A percentile compares a stretch with the other conserved stretches of the same genome.
phyloP scores from a whole-genome alignment of 2,113 vertebrate species.

The Chroicocephalus ridibundus region DNA sequence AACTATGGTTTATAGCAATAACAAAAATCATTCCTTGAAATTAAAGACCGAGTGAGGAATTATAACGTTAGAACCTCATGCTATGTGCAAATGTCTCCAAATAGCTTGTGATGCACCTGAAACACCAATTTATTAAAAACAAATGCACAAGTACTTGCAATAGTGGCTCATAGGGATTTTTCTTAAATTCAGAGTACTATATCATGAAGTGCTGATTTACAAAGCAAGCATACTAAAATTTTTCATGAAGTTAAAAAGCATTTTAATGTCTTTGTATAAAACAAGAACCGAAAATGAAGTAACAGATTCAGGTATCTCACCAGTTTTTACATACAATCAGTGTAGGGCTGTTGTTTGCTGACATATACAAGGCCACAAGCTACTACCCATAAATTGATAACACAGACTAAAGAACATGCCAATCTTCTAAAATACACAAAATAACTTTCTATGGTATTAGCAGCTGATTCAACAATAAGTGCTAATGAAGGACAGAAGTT shows the following conservation, averaged over 20 bases:
- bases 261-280: neutral
- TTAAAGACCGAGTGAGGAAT: neutral
- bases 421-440: neutral
- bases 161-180: fast-evolving
- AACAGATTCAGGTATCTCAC: neutral
- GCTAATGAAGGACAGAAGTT: neutral
- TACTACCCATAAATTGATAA: too few species aligned
- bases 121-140: neutral
- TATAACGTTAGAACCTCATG: neutral
- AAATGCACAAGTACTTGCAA: neutral
- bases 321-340: neutral
- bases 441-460: neutral
- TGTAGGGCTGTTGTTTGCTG: neutral
- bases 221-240: neutral
- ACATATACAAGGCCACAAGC: neutral
- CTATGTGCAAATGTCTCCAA: neutral
- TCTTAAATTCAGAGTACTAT: neutral
- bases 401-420: neutral
- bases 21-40: neutral
- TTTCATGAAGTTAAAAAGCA: neutral
- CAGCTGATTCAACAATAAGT: neutral
- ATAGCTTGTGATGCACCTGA: neutral
- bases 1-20: neutral
- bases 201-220: neutral
- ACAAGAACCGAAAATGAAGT: neutral